phyloP scores from a whole-genome alignment of 2,888 invertebrate genomes.

The Aspidiotus destructor region DNA sequence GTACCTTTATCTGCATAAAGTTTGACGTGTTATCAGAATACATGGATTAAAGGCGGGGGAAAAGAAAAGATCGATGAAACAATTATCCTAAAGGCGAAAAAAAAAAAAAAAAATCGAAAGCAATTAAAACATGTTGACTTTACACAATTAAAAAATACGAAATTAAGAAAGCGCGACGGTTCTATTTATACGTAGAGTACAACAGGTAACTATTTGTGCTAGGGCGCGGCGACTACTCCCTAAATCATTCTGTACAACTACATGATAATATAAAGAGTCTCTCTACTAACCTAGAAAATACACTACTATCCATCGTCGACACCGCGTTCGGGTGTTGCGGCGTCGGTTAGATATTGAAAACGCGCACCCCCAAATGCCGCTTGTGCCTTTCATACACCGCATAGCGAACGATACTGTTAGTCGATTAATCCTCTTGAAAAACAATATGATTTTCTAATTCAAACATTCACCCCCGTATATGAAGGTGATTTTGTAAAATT shows the following conservation, averaged over 20 bases:
- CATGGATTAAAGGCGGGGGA: background rate
- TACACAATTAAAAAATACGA: constrained; percentile 6
- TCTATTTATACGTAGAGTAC: constrained; percentile 6
- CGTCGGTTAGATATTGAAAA: constrained; percentile 20
- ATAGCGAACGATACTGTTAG: background rate
- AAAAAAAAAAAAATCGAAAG: constrained; percentile 12
- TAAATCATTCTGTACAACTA: constrained; percentile 25
- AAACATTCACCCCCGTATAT: too few species aligned
- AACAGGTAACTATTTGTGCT: constrained; percentile 29
- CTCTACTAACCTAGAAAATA: constrained; percentile 20
- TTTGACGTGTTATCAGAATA: background rate
- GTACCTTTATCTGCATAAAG: background rate
- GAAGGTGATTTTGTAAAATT: too few species aligned
- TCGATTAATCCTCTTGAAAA: constrained; percentile 4
- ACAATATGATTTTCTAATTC: too few species aligned
- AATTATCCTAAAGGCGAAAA: background rate
- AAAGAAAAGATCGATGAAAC: background rate
- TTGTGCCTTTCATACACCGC: background rate
- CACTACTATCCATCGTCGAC: constrained; percentile 19
- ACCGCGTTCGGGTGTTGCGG: constrained; percentile 8
- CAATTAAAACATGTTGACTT: background rate
- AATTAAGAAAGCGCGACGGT: constrained; percentile 6
- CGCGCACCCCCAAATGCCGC: constrained; percentile 14
- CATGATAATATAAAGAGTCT: constrained; percentile 12
- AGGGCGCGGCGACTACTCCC: constrained; percentile 29